Evolutionary conservation across 2,888 invertebrate species (phyloP).

Genomic region (Microdon myrmicae): DNA sequence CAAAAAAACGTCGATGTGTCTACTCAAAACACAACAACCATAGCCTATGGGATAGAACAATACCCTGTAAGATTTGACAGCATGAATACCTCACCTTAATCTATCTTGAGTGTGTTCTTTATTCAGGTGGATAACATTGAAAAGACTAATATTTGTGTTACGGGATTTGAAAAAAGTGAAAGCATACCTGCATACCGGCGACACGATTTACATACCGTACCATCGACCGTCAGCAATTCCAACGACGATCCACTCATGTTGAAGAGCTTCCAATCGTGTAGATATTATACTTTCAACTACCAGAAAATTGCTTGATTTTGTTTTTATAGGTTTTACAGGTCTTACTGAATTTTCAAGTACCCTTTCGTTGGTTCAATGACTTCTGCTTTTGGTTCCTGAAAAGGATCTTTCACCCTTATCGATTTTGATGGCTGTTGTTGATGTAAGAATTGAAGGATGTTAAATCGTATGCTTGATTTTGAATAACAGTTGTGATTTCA

Average conservation of each 20-base stretch:
- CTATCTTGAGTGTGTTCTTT: no score
- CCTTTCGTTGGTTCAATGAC: no score
- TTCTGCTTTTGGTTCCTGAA: no score
- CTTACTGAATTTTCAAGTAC: no score
- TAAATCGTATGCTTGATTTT: slow-evolving; percentile 40
- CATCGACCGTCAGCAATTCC: slow-evolving; percentile 3
- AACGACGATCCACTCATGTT: no score
- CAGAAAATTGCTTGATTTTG: slow-evolving; percentile 47
- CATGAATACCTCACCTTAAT: no score
- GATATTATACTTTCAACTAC: slow-evolving; percentile 40
- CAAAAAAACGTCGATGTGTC: no score
- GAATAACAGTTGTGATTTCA: slow-evolving; percentile 43
- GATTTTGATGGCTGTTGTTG: slow-evolving; percentile 46
- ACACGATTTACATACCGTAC: slow-evolving; percentile 5
- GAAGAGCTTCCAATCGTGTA: slow-evolving; percentile 43
- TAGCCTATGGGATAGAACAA: no score
- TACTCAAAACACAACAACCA: no score
- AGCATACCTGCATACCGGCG: slow-evolving; percentile 19
- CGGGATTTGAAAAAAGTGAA: slow-evolving; percentile 45
- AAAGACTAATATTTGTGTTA: slow-evolving; percentile 43
- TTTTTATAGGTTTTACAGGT: slow-evolving; percentile 47
- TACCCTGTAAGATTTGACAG: no score
- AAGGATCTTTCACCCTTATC: slow-evolving; percentile 27
- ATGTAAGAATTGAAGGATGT: slow-evolving; percentile 24
- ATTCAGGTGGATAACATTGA: slow-evolving; percentile 42